A percentile compares a stretch with the other conserved stretches of the same genome.
Evolutionary conservation across 2,797 vertebrate genomes (phyloP).

Genomic region (Pipistrellus pygmaeus): DNA sequence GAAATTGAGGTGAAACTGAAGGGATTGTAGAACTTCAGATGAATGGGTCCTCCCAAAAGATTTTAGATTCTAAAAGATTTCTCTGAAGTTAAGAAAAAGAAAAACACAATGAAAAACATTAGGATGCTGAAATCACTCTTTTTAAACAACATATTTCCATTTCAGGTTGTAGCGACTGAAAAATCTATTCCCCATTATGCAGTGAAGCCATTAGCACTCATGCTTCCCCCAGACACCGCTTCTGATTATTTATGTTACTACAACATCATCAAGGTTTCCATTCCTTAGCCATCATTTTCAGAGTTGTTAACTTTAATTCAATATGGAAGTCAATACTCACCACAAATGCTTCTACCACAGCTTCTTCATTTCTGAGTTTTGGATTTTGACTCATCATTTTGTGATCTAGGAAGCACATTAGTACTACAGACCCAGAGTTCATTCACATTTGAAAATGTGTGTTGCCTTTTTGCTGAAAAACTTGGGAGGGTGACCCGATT

Average conservation of each 20-base stretch:
- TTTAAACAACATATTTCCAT: constrained; percentile 9
- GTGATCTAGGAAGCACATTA: not conserved
- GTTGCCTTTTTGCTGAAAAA: constrained; percentile 14
- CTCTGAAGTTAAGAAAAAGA: constrained; percentile 71
- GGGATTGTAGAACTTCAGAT: constrained; percentile 65
- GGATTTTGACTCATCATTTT: constrained; percentile 15
- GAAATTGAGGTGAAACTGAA: constrained; percentile 68
- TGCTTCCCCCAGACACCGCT: not conserved
- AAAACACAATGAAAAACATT: constrained; percentile 67
- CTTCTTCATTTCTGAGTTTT: constrained; percentile 13
- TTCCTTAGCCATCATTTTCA: not conserved
- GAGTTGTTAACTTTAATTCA: constrained; percentile 32
- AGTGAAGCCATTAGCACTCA: not conserved
- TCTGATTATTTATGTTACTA: not conserved
- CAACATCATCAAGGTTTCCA: not conserved
- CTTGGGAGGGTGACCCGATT: not conserved
- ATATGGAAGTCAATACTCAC: constrained; percentile 52
- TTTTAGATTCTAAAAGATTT: constrained; percentile 73
- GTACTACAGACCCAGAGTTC: not conserved
- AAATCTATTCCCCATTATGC: not conserved
- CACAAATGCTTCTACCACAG: not conserved
- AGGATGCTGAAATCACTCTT: constrained; percentile 56
- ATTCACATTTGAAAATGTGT: not conserved
- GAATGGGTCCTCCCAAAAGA: constrained; percentile 70
- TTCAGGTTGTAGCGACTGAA: not conserved